Base-by-base conservation (phyloP, 2,888 invertebrate genomes). In the Conistra vaccinii region DNA sequence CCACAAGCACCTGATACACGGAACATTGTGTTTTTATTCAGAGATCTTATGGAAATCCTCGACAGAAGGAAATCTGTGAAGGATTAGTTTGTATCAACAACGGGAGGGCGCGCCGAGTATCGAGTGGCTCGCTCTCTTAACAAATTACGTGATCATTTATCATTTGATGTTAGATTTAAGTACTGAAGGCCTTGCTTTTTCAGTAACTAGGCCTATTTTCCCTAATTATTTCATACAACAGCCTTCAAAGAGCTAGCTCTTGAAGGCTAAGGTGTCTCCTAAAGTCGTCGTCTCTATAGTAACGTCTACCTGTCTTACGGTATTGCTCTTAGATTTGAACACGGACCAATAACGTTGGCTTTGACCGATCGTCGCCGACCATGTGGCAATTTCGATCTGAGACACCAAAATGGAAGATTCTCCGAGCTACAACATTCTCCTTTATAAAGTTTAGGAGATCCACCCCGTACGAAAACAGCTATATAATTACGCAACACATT, bases 91-190 rank as follows among this genome's bases (percentile, higher is more conserved):
- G 48, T 72, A 48, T 55, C 63, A 78, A 79, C 72, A 42, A 48
- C 6, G 51, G 26, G 29, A 63, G 45, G 9, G 68, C 39, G 77
- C 39, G 42, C 35, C 69, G 23, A 35, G 58, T 58, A 53, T 17
- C 82, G 14, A 61, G 48, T 32, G 48, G 42, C 42, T 62, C 29
- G 51, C 42, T 55, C 39, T 23, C 51, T 39, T 17, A 76, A 68
- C 45, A 63, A 76, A 82, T 76, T 67, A 76, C 66, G 3, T 63
- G n/a, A 73, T 20, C 17, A 63, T 81, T 76, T 53, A 81, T 78
- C 29, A 58, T 63, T 63, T 58, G 17, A 58, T 57, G 17, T 76
- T 61, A 53, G 7, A 48, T 60, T 53, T 42, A 39, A 71, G 29
- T 35, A 57, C 72, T 53, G 26, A 35, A 32, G 14, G 42, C 42